Base-by-base conservation (phyloP, 2,888 invertebrate genomes). In the Chrysopilus asiliformis region DNA sequence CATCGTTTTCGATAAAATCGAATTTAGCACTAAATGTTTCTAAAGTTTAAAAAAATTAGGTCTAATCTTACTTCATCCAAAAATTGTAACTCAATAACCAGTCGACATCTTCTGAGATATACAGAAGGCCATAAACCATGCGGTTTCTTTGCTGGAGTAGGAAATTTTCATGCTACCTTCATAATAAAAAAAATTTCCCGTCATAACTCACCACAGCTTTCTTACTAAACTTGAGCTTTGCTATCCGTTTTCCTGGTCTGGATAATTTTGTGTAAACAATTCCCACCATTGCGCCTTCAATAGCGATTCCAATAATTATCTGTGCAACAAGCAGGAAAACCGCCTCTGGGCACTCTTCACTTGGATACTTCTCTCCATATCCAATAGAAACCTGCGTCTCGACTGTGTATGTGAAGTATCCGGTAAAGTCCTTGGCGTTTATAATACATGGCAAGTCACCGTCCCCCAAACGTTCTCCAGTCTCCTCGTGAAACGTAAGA, bases 321-420 rank as follows among this genome's bases (percentile, higher is more conserved):
- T 90, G 89, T 45, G 84, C 59, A 36, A 84, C 80, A 68, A 90
- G 76, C 10, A 87, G 66, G 42, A 85, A 74, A 33, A 85, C 76
- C 0, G 83, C 85, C 58, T 85, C 84, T 0, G 85, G 81, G 53
- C 90, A 91, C 52, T 85, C 78, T 46, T 84, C 82, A 18, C 78
- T 85, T 0, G 84, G 82, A 54, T 73, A 80, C 40, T 87, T 70
- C 13, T 73, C 73, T 2, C 89, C 89, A 53, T 86, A 90, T 1
- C 89, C 90, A 25, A 87, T 84, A 1, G 86, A 75, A 51, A 74
- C 73, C 65, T 87, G 86, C 1, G 86, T 87, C 59, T 91, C 90
- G 41, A 90, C 76, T 27, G 85, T 82, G 68, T 89, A 86, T 56
- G 89, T 71, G 41, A 89, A 72, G 41, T 76, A 67, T 0, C 74